Base-by-base conservation (phyloP, 2,113 vertebrate genomes). In the Podarcis cretensis region DNA sequence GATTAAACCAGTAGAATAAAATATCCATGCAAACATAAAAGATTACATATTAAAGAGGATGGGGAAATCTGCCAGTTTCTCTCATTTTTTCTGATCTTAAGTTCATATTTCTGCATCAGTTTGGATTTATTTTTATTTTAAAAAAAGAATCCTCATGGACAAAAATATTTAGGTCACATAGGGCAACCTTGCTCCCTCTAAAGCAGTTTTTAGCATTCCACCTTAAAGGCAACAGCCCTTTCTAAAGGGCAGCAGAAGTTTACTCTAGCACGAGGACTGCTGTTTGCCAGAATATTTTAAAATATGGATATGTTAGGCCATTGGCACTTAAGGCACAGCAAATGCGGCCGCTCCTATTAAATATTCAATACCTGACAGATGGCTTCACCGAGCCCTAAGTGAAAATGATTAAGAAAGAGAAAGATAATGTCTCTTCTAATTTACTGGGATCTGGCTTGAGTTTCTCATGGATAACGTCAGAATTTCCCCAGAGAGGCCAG, bases 331-430 rank as follows among this genome's bases (percentile, higher is more conserved):
- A 0, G 81, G 73, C 68, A 89, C 74, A 84, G 81, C 63, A 86
- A 87, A 89, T 89, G 0, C 66, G 66, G 48, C 59, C 30, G 4
- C 81, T 27, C 59, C 1, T 81, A 90, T 88, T 30, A 94, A 93
- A 91, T 88, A 91, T 86, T 92, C 91, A 92, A 27, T 37, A 37
- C 3, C 20, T 73, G 88, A 84, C 91, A 93, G 82, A 89, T 88
- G 87, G 30, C 73, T 94, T 91, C 80, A 5, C 83, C 83, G 68
- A n/a, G 32, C 89, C n/a, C 89, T 90, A 91, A 94, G 87, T 77
- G 32, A 84, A 89, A 90, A 75, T 90, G 87, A 90, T 94, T 94
- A 87, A 90, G 82, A 48, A 75, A 82, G 37, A 20, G 16, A 3
- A 48, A 7, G 27, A 37, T 75, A 89, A 80, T 23, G 25, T n/a